Conservation (phyloP, 35 echinoderm and acorn worm genomes). For the Heliocidaris tuberculata region DNA sequence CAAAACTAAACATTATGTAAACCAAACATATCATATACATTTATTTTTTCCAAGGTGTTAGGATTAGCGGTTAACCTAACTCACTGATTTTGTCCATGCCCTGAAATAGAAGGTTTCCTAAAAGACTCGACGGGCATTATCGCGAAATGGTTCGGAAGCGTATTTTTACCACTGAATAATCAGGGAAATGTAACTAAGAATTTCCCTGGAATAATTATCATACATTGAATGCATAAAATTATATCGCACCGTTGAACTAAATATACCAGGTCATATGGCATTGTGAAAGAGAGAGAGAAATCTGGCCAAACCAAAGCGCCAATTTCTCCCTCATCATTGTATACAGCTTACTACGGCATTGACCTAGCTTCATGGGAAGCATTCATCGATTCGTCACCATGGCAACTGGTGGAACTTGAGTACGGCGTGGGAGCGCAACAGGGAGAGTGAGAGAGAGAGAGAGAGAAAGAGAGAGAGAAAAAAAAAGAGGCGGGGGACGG, state of each 20-base stretch:
- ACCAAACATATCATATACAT: no score
- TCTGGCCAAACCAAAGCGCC: neutral
- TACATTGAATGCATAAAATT: neutral
- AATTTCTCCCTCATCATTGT: neutral
- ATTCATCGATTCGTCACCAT: neutral
- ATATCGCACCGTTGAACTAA: neutral
- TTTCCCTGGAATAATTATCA: no score
- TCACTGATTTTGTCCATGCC: no score
- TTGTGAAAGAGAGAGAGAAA: neutral
- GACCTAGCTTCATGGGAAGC: neutral
- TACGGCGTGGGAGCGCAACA: neutral
- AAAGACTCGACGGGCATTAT: no score
- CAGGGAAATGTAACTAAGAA: no score
- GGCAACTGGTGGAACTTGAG: conserved; percentile 30
- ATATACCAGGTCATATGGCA: neutral
- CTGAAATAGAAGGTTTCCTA: no score
- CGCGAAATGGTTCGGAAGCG: neutral
- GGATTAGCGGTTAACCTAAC: no score
- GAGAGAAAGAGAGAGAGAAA: neutral
- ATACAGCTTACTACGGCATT: neutral
- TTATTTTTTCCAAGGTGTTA: no score
- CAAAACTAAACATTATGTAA: no score
- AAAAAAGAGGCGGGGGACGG: neutral
- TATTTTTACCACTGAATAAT: no score
- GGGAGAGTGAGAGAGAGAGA: conserved; percentile 8